Evolutionary conservation across 2,888 invertebrate genomes (phyloP), one percentile per base, ranked within the genome.

Genomic region (Atrina japonica): DNA sequence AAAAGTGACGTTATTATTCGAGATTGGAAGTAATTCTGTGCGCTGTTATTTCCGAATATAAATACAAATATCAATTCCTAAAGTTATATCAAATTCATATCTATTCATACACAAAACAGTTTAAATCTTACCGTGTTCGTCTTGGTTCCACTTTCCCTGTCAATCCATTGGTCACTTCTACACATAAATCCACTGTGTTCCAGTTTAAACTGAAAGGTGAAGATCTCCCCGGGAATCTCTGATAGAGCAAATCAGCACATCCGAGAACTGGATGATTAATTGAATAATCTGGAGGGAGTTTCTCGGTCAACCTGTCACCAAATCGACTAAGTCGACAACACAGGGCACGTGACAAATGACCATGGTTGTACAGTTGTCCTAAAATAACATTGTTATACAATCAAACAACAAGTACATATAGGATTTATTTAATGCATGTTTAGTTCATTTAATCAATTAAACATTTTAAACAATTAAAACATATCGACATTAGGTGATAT

Each of bases 191-290:
- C 25, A 86, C 88, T 14, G 82, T 66, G 68, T 86, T 85, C 91
- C 91, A 91, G 83, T 91, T 91, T 68, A 91, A 82, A 78, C 90
- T 89, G 70, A 86, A 77, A 23, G 90, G 82, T 66, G 88, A 89
- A n/a, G 91, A 89, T 80, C 89, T 91, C 76, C 90, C 90, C 11
- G 88, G 88, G 67, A 89, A 89, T 43, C 91, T 77, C 3, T 87
- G 80, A 66, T 88, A 88, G 71, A 82, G 85, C 30, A 83, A 78
- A 0, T 16, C n/a, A 27, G 88, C 88, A 49, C 87, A 78, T 11
- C 90, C 90, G 61, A 91, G 82, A 49, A 83, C 78, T 16, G 91
- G 91, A 76, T 91, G 91, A 74, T 90, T 90, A 49, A 91, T 77
- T 58, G 75, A 77, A 80, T 83, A 90, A 56, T 83, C 84, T 27